Conservation (phyloP, 2,888 invertebrate species). For the Sturmia bella region DNA sequence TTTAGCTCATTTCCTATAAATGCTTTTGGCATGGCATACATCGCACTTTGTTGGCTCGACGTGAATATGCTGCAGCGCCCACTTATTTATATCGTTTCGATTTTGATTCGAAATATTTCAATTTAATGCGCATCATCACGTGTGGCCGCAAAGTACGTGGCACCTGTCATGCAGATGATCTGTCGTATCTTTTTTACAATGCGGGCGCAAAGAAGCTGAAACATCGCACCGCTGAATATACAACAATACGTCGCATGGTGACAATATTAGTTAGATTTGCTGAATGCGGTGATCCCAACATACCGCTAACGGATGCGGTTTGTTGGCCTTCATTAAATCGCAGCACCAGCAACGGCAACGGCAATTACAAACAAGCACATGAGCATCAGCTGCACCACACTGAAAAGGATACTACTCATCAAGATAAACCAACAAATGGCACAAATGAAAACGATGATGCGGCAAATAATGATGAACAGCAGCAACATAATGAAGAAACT, state of each 20-base stretch:
- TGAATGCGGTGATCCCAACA: conserved; percentile 78
- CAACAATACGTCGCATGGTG: conserved; percentile 79
- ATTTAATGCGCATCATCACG: conserved; percentile 79
- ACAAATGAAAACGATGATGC: conserved; percentile 25
- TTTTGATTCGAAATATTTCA: conserved; percentile 81
- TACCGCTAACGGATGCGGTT: conserved; percentile 71
- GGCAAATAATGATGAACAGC: neutral
- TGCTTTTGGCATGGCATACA: conserved; percentile 81
- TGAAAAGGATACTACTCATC: conserved; percentile 16
- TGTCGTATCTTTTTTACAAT: conserved; percentile 81
- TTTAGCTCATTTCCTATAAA: conserved; percentile 80
- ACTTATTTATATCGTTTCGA: conserved; percentile 81
- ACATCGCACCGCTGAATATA: conserved; percentile 78
- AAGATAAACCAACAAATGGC: conserved; percentile 13
- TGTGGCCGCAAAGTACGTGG: conserved; percentile 80
- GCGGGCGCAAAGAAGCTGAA: conserved; percentile 78
- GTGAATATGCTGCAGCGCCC: conserved; percentile 75
- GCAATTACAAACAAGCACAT: conserved; percentile 21
- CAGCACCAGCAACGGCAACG: conserved; percentile 16
- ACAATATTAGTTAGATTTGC: conserved; percentile 79
- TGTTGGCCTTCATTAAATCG: conserved; percentile 54
- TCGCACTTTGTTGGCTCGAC: conserved; percentile 78
- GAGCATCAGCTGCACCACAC: conserved; percentile 19
- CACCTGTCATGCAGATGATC: conserved; percentile 81
- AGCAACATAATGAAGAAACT: conserved; percentile 23